Evolutionary conservation across 2,113 vertebrate species (phyloP).

Genomic region (Oceanodroma tethys): DNA sequence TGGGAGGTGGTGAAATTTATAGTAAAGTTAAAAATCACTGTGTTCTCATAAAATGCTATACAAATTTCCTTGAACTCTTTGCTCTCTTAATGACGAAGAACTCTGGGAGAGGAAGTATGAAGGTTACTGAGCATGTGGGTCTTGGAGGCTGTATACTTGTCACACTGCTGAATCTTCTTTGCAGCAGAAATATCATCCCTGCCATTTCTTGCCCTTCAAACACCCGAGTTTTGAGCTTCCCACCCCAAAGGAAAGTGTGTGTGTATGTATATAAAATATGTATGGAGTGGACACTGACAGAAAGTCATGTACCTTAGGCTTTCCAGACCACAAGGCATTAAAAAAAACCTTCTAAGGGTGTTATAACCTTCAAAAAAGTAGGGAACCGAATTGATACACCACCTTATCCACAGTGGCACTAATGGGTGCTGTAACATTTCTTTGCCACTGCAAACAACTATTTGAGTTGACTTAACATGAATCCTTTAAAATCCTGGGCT

Average conservation of each 20-base stretch:
- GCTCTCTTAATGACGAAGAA: neutral
- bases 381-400: neutral
- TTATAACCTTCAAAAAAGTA: neutral
- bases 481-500: neutral
- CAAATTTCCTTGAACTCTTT: neutral
- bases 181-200: neutral
- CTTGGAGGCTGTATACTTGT: neutral
- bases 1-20: neutral
- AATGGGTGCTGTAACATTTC: neutral
- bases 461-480: neutral
- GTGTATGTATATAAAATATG: neutral
- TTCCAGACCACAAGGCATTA: neutral
- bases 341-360: accelerated
- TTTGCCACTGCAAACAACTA: neutral
- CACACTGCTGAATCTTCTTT: neutral
- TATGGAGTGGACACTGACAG: neutral
- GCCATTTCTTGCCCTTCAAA: neutral
- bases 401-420: neutral
- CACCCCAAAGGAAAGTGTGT: neutral
- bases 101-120: neutral
- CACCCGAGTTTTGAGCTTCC: neutral
- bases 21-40: neutral
- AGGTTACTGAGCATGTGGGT: neutral
- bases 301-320: neutral
- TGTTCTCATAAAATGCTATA: accelerated